Conservation (phyloP, 2,888 invertebrate species). For the Euproctis similis region DNA sequence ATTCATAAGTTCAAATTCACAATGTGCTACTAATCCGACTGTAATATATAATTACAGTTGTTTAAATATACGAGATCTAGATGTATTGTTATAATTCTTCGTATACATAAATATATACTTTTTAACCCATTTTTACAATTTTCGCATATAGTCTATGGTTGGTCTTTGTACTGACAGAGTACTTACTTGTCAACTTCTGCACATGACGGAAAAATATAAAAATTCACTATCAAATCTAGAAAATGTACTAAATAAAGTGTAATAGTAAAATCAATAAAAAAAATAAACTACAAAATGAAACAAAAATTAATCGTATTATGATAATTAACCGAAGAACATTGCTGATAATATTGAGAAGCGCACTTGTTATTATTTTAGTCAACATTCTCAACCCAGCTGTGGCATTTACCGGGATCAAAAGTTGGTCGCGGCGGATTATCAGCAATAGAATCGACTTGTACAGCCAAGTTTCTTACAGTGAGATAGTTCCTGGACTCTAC, state of each 20-base stretch:
- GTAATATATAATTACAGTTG: too few species aligned
- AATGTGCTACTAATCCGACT: too few species aligned
- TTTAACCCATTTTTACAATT: too few species aligned
- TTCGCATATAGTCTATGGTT: too few species aligned
- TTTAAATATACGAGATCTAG: too few species aligned
- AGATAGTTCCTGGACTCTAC: conserved; percentile 58
- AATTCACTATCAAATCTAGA: conserved; percentile 11
- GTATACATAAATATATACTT: too few species aligned
- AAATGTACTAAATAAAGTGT: conserved; percentile 12
- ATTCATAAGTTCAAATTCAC: too few species aligned
- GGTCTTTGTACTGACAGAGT: too few species aligned
- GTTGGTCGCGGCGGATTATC: conserved; percentile 53
- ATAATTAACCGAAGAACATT: conserved; percentile 36
- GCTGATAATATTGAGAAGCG: conserved; percentile 54
- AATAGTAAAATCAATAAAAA: conserved; percentile 7
- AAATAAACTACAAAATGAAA: conserved; percentile 19
- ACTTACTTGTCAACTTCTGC: too few species aligned
- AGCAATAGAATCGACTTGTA: conserved; percentile 60
- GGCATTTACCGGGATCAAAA: conserved; percentile 47
- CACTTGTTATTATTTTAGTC: conserved; percentile 51
- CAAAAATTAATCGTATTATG: conserved; percentile 27
- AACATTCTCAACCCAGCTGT: conserved; percentile 51
- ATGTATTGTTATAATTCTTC: too few species aligned
- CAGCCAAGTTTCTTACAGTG: conserved; percentile 58
- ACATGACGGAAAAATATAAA: conserved; percentile 10